A percentile compares a stretch with the other conserved stretches of the same genome.
These are phyloP conservation scores for Apotomis turbidana DNA, from an alignment of 2,888 invertebrate genomes.

Conservation along the genomic window DNA sequence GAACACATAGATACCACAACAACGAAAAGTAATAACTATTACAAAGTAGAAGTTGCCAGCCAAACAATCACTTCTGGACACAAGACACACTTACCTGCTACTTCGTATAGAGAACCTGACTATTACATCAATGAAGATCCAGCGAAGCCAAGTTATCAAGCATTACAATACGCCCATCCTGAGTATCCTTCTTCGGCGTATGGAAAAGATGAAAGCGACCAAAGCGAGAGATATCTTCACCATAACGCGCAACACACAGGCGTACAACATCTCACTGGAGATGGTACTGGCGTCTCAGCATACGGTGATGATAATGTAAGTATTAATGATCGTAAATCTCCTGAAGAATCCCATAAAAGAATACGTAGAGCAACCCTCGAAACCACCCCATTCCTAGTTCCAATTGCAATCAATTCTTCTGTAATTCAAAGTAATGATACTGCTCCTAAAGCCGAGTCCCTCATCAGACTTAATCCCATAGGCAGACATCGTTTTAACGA, in stretches of 20 bases:
- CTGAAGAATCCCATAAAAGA: constrained; percentile 43
- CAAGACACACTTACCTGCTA: constrained; percentile 43
- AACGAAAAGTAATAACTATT: constrained; percentile 62
- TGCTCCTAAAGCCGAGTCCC: constrained; percentile 44
- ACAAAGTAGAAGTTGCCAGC: constrained; percentile 66
- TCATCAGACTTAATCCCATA: constrained; percentile 34
- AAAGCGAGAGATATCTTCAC: constrained; percentile 64
- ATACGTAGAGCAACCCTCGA: constrained; percentile 59
- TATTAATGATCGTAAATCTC: constrained; percentile 48
- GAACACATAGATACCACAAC: constrained; percentile 53
- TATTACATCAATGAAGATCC: constrained; percentile 49
- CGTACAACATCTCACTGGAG: constrained; percentile 69
- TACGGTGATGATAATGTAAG: constrained; percentile 75
- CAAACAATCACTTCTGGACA: constrained; percentile 55
- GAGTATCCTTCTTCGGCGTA: constrained; percentile 41
- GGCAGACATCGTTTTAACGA: constrained; percentile 43
- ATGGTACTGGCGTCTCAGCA: constrained; percentile 71
- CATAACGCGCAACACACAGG: constrained; percentile 62
- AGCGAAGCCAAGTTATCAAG: constrained; percentile 52
- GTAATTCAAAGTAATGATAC: constrained; percentile 44
- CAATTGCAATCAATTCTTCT: constrained; percentile 47
- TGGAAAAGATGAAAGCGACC: constrained; percentile 48
- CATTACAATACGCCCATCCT: constrained; percentile 57
- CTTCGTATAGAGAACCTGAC: constrained; percentile 46
- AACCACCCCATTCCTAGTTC: constrained; percentile 59